Percentiles rank a stretch among this genome's conserved stretches.
phyloP scores from a whole-genome alignment of 2,888 invertebrate species.

The Idaea biselata region DNA sequence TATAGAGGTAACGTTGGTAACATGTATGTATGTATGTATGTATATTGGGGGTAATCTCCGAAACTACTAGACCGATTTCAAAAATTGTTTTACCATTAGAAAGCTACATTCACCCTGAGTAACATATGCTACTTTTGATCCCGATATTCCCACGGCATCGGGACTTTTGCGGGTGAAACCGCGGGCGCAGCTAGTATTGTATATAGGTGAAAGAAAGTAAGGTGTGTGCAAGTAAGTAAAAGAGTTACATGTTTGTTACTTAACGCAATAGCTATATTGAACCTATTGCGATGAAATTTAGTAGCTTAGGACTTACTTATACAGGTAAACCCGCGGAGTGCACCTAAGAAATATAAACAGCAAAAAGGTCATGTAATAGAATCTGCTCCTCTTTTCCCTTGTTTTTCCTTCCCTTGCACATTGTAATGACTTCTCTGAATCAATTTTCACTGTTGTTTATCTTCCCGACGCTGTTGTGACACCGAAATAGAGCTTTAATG shows the following conservation, averaged over 20 bases:
- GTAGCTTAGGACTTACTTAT: background rate
- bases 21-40: too few relatives aligned
- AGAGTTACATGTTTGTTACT: background rate
- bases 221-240: background rate
- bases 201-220: too few relatives aligned
- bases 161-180: too few relatives aligned
- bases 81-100: too few relatives aligned
- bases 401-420: conserved; percentile 8
- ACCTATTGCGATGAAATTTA: conserved; percentile 1
- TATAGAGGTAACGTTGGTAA: too few relatives aligned
- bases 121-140: too few relatives aligned
- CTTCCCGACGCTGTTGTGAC: conserved; percentile 11
- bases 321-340: background rate
- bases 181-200: too few relatives aligned
- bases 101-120: too few relatives aligned
- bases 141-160: too few relatives aligned
- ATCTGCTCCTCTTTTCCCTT: background rate
- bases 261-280: background rate
- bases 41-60: too few relatives aligned
- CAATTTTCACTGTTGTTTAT: conserved; percentile 22
- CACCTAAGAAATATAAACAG: background rate
- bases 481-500: conserved; percentile 17
- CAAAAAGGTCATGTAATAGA: background rate
- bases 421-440: conserved; percentile 18
- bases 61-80: too few relatives aligned